Evolutionary conservation across 1,140 invertebrate species (phyloP).

Genomic region (Micrasema minimum): DNA sequence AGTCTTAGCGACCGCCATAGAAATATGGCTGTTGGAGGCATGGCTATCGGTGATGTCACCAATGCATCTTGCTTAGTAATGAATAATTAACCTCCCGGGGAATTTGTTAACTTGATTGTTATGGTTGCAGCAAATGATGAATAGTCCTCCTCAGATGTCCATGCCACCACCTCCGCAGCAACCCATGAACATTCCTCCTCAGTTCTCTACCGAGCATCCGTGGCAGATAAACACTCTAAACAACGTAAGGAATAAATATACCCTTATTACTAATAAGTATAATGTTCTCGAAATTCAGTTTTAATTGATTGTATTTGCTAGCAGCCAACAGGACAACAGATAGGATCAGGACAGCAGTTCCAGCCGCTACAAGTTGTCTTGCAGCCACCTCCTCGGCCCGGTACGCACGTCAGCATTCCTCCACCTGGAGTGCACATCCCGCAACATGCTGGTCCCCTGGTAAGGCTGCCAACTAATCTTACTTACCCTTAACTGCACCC

Average conservation of each 20-base stretch:
- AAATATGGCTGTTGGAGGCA: too few relatives aligned
- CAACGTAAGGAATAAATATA: slow-evolving; percentile 3
- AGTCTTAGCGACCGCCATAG: too few relatives aligned
- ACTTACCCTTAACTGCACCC: too few relatives aligned
- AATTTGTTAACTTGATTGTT: background rate
- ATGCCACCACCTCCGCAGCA: slow-evolving; percentile 38
- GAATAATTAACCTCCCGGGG: too few relatives aligned
- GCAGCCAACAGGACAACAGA: background rate
- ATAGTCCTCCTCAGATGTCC: slow-evolving; percentile 38
- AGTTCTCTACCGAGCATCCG: slow-evolving; percentile 44
- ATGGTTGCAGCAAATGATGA: slow-evolving; percentile 23
- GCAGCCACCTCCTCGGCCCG: slow-evolving; percentile 42
- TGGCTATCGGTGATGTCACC: too few relatives aligned
- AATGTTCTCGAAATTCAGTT: too few relatives aligned
- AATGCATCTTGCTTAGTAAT: too few relatives aligned
- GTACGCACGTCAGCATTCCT: slow-evolving; percentile 47
- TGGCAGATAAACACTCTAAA: slow-evolving; percentile 18
- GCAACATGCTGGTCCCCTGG: slow-evolving; percentile 49
- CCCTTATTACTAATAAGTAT: too few relatives aligned
- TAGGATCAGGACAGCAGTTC: slow-evolving; percentile 1
- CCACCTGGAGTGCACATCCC: slow-evolving; percentile 52
- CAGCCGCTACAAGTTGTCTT: slow-evolving; percentile 45
- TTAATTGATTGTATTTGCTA: background rate
- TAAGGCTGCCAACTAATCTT: slow-evolving; percentile 11
- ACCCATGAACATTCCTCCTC: slow-evolving; percentile 25